A percentile compares a stretch with the other conserved stretches of the same genome.
These are phyloP conservation scores for Syngnathus scovelli DNA, from an alignment of 2,113 vertebrate genomes.

Conservation along the genomic window DNA sequence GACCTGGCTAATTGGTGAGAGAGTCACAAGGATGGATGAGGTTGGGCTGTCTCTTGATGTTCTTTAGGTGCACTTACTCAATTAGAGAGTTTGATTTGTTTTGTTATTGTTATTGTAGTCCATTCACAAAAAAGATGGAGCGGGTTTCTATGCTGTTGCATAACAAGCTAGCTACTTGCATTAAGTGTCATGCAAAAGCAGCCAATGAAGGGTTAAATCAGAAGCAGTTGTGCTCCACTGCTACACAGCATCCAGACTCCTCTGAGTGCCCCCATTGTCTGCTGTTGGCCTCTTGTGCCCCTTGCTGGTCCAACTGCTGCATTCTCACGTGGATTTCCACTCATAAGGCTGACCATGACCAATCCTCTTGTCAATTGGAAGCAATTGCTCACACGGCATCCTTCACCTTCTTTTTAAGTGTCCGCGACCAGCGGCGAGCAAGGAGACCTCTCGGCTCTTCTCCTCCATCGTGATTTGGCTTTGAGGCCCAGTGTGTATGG, in stretches of 20 bases:
- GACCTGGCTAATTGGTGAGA: slow-evolving; percentile 63
- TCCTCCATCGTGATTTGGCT: slow-evolving; percentile 58
- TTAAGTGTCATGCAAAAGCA: slow-evolving; percentile 32
- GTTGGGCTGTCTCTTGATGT: slow-evolving; percentile 24
- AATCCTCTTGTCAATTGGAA: slow-evolving; percentile 70
- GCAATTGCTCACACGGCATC: slow-evolving; percentile 69
- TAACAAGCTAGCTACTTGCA: slow-evolving; percentile 11
- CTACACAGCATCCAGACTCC: slow-evolving; percentile 59
- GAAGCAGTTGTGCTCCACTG: slow-evolving; percentile 37
- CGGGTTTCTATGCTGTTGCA: neutral
- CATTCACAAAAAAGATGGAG: neutral
- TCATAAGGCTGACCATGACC: slow-evolving; percentile 71
- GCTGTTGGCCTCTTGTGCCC: slow-evolving; percentile 59
- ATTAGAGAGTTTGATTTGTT: slow-evolving; percentile 24
- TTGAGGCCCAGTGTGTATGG: slow-evolving; percentile 61
- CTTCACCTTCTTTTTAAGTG: slow-evolving; percentile 67
- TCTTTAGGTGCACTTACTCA: slow-evolving; percentile 24
- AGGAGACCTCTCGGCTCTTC: slow-evolving; percentile 54
- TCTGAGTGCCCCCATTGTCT: slow-evolving; percentile 67
- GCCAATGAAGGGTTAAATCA: slow-evolving; percentile 54
- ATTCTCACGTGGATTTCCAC: slow-evolving; percentile 77
- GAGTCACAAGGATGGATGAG: slow-evolving; percentile 53
- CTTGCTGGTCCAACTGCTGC: slow-evolving; percentile 60
- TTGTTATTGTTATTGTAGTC: slow-evolving; percentile 2
- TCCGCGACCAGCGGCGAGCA: slow-evolving; percentile 56